Evolutionary conservation across 2,113 vertebrate genomes (phyloP), one percentile per base, ranked within the genome.

Genomic region (Pedionomus torquatus): DNA sequence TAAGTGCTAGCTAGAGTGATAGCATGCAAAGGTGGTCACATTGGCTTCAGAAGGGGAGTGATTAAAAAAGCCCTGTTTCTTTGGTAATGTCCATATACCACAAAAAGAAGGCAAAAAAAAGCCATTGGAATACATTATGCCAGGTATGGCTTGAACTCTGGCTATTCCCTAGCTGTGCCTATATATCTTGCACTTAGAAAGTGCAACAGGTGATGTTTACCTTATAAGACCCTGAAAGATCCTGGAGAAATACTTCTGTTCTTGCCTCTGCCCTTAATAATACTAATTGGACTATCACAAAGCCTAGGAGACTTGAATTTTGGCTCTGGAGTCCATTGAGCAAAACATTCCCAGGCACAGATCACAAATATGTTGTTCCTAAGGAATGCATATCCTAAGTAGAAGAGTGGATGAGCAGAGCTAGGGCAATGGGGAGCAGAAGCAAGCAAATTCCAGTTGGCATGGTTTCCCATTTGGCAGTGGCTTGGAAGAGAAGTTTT

Each of bases 391-490:
- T 9, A 70, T 30, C 0, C 0, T 41, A 57, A 81, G 7, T 8
- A 21, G 28, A 66, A 58, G 13, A 63, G 51, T 55, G 46, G 41
- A 41, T 49, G 25, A 74, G 61, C 52, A 81, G 43, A 68, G 17
- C 20, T 10, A 41, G 19, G 48, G 8, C 28, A 74, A 13, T 31
- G 24, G 24, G 87, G 19, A 96, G 5, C 11, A 61, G 9, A 78
- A 81, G 17, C 0, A 0, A 70, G 11, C 1, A 84, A n/a, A 46
- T 46, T 66, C 55, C 7, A 3, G 2, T 39, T 78, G 39, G 8
- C 0, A 0, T 39, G 14, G 58, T 74, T 93, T 58, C 14, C 15
- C 39, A 81, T 66, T 81, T 81, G 20, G 46, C 58, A 66, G 15
- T 68, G 69, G 9, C 55, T 94, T 64, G 48, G 33, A 94, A 74